Evolutionary conservation across 1,140 invertebrate species (phyloP), one percentile per base, ranked within the genome.

Genomic region (Lordiphosa mommai): DNA sequence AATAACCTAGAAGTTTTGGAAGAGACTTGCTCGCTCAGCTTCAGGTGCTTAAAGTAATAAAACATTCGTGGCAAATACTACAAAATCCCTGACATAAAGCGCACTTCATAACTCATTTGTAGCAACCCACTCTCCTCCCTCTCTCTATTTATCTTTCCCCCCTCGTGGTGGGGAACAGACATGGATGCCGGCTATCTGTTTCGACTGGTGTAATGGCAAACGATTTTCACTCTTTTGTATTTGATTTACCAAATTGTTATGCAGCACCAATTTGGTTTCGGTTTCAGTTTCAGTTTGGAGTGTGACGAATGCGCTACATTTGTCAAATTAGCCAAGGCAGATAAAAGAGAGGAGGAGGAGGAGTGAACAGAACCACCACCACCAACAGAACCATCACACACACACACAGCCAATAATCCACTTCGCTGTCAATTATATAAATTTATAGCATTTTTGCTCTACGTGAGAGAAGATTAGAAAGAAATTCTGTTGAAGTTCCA

Each of bases 171-270:
- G 10, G 33, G 7, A 10, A 43, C 10, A 40, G 37, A 43, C 20
- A 14, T 34, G 14, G 27, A 32, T 53, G 44, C 23, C 7, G 23
- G 23, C 23, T 27, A 27, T 63, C 68, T 60, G 38, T 49, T 56
- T 72, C 52, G 49, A 73, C 70, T 38, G 51, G 57, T 63, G 51
- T 76, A 76, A 74, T 80, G 66, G 41, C 76, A 68, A 27, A 59
- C 76, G 71, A 74, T 82, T 82, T 76, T 82, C 76, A 72, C 58
- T 82, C 67, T 82, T 79, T 82, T 74, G 69, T 68, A 59, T 77
- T 79, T 79, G 74, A 74, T 79, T 79, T 74, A 66, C 49, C 38
- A 65, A 80, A 79, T 66, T 70, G 74, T 79, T 58, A 77, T 61
- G 49, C 52, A 51, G 40, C 46, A 61, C 50, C 67, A 47, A 41